phyloP scores from a whole-genome alignment of 1,140 invertebrate species.

The Ceratosolen solmsi region DNA sequence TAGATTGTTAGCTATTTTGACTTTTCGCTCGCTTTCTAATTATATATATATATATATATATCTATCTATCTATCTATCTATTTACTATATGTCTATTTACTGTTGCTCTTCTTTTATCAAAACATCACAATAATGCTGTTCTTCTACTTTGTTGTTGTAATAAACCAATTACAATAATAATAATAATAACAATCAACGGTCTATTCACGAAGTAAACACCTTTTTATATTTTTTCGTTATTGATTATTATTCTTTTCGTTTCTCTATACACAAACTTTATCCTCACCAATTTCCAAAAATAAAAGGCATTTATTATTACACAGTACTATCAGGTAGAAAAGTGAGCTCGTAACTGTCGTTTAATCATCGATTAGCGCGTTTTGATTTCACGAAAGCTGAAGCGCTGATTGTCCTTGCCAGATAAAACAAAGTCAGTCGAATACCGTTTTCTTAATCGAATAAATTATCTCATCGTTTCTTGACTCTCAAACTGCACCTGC shows the following conservation, averaged over 20 bases:
- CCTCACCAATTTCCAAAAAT: neutral
- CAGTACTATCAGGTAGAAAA: neutral
- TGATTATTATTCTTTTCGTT: no score
- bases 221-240: neutral
- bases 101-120: neutral
- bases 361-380: neutral
- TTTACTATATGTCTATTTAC: neutral
- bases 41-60: neutral
- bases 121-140: neutral
- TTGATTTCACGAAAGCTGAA: neutral
- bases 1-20: neutral
- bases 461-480: neutral
- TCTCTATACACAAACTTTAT: neutral
- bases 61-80: neutral
- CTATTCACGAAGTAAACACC: no score
- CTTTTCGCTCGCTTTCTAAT: neutral
- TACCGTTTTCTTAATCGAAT: neutral
- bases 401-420: neutral
- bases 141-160: neutral
- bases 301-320: neutral
- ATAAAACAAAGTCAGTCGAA: neutral
- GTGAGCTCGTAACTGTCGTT: neutral
- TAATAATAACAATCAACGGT: no score
- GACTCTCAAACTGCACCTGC: neutral
- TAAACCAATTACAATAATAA: neutral